A percentile compares a stretch with the other conserved stretches of the same genome.
Evolutionary conservation across 2,113 vertebrate species (phyloP).

Genomic region (Osmerus mordax): DNA sequence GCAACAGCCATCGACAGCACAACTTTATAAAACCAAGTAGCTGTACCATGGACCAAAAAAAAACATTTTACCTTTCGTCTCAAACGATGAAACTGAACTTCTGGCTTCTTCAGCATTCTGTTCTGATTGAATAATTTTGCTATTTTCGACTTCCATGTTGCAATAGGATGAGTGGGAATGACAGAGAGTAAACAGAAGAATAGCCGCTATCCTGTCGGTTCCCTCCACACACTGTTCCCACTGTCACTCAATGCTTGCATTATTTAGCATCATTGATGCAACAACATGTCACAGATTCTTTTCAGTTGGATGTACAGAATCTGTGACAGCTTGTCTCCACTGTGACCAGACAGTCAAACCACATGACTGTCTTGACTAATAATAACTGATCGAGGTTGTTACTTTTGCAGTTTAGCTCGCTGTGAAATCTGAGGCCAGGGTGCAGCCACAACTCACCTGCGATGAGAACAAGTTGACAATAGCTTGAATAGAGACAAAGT

Average conservation of each 20-base stretch:
- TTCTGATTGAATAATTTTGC: background rate
- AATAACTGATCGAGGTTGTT: background rate
- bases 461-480: too few relatives aligned
- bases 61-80: too few relatives aligned
- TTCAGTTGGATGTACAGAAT: background rate
- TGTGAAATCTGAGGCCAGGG: background rate
- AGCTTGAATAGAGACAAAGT: too few relatives aligned
- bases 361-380: background rate
- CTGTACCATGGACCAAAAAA: background rate
- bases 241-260: slow-evolving; percentile 9
- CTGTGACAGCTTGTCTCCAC: slow-evolving; percentile 4
- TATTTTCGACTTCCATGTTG: background rate
- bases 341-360: background rate
- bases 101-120: background rate
- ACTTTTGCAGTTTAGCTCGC: background rate
- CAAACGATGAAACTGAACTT: too few relatives aligned
- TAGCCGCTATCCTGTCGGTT: background rate
- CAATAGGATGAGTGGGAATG: background rate
- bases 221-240: background rate
- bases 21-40: slow-evolving; percentile 23
- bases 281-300: slow-evolving; percentile 1
- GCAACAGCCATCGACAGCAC: slow-evolving; percentile 7
- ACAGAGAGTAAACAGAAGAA: background rate
- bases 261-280: slow-evolving; percentile 6
- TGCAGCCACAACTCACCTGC: too few relatives aligned